These are phyloP conservation scores for Sylvia borin DNA, from an alignment of 2,797 vertebrate genomes.

Conservation along the genomic window DNA sequence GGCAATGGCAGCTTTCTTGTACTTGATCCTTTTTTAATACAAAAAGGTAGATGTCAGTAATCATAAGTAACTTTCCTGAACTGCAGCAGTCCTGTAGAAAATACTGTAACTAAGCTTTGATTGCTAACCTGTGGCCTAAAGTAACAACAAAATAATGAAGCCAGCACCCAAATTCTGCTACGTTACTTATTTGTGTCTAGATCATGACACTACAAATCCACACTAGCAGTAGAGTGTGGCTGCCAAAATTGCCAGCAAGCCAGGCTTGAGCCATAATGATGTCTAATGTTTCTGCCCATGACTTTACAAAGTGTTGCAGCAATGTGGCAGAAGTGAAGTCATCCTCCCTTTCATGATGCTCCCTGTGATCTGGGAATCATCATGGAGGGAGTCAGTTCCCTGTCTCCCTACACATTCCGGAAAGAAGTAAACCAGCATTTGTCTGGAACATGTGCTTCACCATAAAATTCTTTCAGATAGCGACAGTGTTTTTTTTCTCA, in stretches of 20 bases:
- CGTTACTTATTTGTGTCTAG: neutral
- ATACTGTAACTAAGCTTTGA: neutral
- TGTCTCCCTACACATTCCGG: neutral
- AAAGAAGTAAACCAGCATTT: neutral
- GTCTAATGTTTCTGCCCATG: neutral
- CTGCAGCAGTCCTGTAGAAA: neutral
- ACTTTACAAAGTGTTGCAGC: neutral
- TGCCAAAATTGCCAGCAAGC: neutral
- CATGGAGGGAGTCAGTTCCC: neutral
- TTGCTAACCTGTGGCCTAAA: neutral
- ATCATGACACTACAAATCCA: neutral
- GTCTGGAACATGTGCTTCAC: neutral
- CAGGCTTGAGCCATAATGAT: neutral
- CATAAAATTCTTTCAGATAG: neutral
- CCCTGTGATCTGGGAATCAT: neutral
- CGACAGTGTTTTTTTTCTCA: neutral
- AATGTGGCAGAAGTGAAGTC: neutral
- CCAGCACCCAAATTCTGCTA: neutral
- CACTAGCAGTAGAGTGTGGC: neutral
- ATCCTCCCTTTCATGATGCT: neutral
- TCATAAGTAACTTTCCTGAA: fast-evolving
- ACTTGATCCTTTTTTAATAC: neutral
- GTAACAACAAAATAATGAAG: neutral
- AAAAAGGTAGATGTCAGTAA: neutral
- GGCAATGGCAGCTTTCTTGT: neutral